Conservation (phyloP, 2,113 vertebrate genomes). For the Myotis brandtii region DNA sequence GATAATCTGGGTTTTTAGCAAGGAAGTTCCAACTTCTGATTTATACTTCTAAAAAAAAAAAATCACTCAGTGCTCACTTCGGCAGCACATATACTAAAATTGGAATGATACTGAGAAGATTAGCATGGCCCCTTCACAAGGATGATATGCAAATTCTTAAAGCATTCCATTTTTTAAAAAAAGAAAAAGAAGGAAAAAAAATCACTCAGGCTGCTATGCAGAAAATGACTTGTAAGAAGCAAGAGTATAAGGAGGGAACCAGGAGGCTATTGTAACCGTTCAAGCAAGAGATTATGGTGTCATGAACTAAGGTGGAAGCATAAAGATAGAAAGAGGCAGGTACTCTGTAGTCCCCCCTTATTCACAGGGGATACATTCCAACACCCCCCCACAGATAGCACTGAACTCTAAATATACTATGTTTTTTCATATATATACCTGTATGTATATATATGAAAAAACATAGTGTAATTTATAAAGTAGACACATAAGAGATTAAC, state of each 20-base stretch:
- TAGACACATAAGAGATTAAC: not conserved
- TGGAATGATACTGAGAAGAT: too few relatives aligned
- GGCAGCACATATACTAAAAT: too few relatives aligned
- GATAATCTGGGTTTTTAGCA: slow-evolving; percentile 18
- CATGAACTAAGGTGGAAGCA: not conserved
- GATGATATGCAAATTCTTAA: too few relatives aligned
- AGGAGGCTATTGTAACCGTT: not conserved
- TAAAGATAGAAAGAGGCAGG: not conserved
- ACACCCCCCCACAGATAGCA: not conserved
- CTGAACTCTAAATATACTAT: not conserved
- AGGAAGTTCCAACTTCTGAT: not conserved
- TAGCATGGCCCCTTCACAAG: too few relatives aligned
- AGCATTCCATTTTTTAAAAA: too few relatives aligned
- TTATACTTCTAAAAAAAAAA: not conserved
- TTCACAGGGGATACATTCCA: not conserved
- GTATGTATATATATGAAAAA: too few relatives aligned
- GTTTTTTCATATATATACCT: not conserved
- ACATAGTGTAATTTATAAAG: not conserved
- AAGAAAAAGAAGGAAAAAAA: too few relatives aligned
- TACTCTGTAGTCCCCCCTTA: not conserved
- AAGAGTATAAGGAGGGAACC: not conserved
- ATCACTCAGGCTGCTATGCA: not conserved
- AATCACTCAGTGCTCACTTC: too few relatives aligned
- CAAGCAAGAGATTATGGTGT: not conserved
- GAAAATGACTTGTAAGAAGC: not conserved